Conservation (phyloP, 2,888 invertebrate genomes). For the Epistrophe eligans region DNA sequence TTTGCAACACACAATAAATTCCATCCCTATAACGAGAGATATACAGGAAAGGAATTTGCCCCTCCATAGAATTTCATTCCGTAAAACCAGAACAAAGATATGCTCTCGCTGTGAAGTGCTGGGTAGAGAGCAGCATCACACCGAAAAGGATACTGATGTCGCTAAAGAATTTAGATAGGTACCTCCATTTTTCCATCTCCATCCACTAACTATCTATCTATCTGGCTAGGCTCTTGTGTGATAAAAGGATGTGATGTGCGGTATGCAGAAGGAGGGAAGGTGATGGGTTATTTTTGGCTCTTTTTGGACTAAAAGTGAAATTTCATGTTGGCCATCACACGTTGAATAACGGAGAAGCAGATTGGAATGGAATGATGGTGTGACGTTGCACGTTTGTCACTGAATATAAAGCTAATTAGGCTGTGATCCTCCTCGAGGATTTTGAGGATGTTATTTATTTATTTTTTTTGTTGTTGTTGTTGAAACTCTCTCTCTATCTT, state of each 20-base stretch:
- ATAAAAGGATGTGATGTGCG: slow-evolving; percentile 18
- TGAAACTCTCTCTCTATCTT: too few species aligned
- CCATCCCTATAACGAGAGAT: not conserved
- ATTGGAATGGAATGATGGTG: slow-evolving; percentile 39
- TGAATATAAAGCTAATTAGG: slow-evolving; percentile 66
- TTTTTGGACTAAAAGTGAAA: slow-evolving; percentile 55
- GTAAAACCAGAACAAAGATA: slow-evolving; percentile 8
- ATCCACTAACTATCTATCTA: not conserved
- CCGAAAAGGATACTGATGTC: slow-evolving; percentile 7
- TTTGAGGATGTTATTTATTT: not conserved
- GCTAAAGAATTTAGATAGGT: slow-evolving; percentile 31
- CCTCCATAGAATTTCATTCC: slow-evolving; percentile 25
- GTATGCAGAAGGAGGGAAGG: not conserved
- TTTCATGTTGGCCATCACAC: slow-evolving; percentile 64
- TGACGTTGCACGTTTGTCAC: slow-evolving; percentile 68
- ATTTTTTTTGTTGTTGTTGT: too few species aligned
- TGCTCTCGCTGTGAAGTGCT: not conserved
- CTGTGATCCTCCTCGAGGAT: slow-evolving; percentile 26
- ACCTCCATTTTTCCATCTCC: not conserved
- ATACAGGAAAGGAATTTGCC: not conserved
- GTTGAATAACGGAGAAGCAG: not conserved
- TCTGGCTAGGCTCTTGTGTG: not conserved
- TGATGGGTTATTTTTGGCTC: slow-evolving; percentile 61
- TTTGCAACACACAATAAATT: slow-evolving; percentile 33
- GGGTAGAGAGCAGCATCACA: not conserved